phyloP scores from a whole-genome alignment of 2,888 invertebrate genomes.

The Periphyllus acericola region DNA sequence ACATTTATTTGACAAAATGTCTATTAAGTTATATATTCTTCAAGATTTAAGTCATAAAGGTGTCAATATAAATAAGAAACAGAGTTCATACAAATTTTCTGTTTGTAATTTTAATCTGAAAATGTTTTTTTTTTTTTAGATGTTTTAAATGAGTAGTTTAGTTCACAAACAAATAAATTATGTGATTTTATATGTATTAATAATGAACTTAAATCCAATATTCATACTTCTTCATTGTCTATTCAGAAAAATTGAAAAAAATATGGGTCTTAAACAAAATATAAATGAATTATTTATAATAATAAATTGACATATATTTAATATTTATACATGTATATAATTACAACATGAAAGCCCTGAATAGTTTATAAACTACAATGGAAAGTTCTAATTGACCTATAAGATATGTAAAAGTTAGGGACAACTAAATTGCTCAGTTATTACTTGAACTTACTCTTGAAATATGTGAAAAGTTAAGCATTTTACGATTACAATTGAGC shows the following conservation, averaged over 20 bases:
- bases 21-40: background rate
- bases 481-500: slow-evolving; percentile 43
- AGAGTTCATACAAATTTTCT: too few relatives aligned
- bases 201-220: background rate
- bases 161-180: slow-evolving; percentile 27
- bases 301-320: background rate
- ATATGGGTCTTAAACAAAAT: slow-evolving; percentile 26
- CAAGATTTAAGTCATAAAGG: background rate
- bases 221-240: background rate
- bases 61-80: too few relatives aligned
- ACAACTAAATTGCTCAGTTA: slow-evolving; percentile 22
- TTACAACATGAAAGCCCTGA: slow-evolving; percentile 33
- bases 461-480: slow-evolving; percentile 31
- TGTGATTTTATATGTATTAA: background rate
- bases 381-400: slow-evolving; percentile 42
- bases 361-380: background rate
- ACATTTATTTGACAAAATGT: background rate
- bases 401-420: slow-evolving; percentile 47
- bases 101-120: background rate
- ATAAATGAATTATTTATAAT: background rate
- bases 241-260: background rate
- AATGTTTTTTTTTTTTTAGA: too few relatives aligned
- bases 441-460: slow-evolving; percentile 23
- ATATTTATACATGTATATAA: slow-evolving; percentile 24
- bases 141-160: background rate